These are phyloP conservation scores for Cordilura impudica DNA, from an alignment of 2,888 invertebrate species.

Conservation along the genomic window DNA sequence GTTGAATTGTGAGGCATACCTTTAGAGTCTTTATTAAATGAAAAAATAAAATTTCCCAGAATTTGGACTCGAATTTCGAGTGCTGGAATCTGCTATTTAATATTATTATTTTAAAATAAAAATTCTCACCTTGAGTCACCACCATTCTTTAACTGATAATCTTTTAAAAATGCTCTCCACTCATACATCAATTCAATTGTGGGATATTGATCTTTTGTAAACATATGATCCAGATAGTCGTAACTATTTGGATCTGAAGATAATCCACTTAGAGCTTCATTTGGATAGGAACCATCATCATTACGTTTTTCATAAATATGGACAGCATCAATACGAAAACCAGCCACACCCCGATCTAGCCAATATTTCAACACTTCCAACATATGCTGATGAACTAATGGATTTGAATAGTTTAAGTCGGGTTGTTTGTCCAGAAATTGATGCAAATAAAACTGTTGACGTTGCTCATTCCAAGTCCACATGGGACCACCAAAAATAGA, in stretches of 20 bases:
- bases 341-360: conserved; percentile 87
- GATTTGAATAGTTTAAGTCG: conserved; percentile 82
- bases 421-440: conserved; percentile 81
- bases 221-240: conserved; percentile 81
- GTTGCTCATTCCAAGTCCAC: conserved; percentile 83
- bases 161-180: conserved; percentile 80
- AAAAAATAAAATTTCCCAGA: too few relatives aligned
- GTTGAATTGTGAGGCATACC: too few relatives aligned
- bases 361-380: conserved; percentile 83
- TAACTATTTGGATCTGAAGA: conserved; percentile 79
- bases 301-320: conserved; percentile 79
- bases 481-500: conserved; percentile 78
- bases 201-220: conserved; percentile 82
- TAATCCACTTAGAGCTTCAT: conserved; percentile 79
- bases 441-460: conserved; percentile 83
- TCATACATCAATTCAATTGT: conserved; percentile 80
- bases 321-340: conserved; percentile 85
- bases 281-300: conserved; percentile 71
- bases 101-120: too few relatives aligned
- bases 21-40: too few relatives aligned
- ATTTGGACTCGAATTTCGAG: too few relatives aligned
- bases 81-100: too few relatives aligned
- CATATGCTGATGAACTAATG: conserved; percentile 78
- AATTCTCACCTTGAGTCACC: conserved; percentile 75
- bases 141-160: conserved; percentile 72